Evolutionary conservation across 1,140 invertebrate genomes (phyloP).

Genomic region (Ericerus pela): DNA sequence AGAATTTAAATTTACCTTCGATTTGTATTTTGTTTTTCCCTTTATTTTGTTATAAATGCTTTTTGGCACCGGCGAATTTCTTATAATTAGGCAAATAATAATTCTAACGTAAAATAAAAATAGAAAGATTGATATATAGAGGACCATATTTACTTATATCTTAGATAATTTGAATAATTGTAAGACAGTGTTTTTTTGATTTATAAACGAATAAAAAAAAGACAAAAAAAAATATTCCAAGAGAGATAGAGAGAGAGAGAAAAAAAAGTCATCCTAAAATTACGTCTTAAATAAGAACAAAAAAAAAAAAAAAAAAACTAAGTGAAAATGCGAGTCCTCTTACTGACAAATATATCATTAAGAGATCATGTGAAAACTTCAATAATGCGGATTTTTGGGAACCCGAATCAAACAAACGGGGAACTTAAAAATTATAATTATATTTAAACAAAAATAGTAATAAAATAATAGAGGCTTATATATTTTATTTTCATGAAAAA

Average conservation of each 20-base stretch:
- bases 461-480: not conserved
- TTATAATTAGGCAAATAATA: no score
- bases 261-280: not conserved
- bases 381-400: not conserved
- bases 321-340: not conserved
- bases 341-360: conserved; percentile 4
- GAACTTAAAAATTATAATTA: not conserved
- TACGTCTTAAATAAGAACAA: not conserved
- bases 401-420: conserved; percentile 1
- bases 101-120: no score
- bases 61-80: no score
- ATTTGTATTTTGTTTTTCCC: no score
- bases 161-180: not conserved
- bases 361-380: conserved; percentile 10
- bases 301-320: not conserved
- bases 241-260: not conserved
- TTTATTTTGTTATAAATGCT: no score
- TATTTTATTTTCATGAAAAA: not conserved
- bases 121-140: not conserved
- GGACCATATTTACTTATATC: conserved; percentile 3
- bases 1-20: no score
- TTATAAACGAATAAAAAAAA: no score
- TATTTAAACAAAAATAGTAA: not conserved
- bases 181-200: no score
- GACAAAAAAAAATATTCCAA: conserved; percentile 1